These are phyloP conservation scores for Cyanoderma ruficeps DNA, from an alignment of 2,113 vertebrate genomes.

Conservation along the genomic window DNA sequence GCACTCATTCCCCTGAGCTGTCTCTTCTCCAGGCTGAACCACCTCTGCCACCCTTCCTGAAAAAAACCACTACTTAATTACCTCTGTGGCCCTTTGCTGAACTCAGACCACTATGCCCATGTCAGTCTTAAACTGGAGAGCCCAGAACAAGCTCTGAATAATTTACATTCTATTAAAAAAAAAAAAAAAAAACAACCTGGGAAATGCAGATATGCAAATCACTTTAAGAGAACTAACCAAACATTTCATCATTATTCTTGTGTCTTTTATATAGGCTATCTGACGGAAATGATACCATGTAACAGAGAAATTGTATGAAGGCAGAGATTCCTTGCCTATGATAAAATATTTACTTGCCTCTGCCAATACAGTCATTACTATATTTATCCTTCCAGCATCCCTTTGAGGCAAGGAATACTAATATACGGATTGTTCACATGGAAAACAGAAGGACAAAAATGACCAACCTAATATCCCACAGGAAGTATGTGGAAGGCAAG, in stretches of 20 bases:
- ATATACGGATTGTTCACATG: not conserved
- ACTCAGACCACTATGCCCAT: not conserved
- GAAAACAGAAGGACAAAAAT: constrained; percentile 8
- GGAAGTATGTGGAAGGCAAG: not conserved
- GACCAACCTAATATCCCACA: not conserved
- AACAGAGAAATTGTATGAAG: not conserved
- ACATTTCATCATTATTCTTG: not conserved
- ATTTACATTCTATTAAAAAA: not conserved
- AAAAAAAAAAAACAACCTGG: not conserved
- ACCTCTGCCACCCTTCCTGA: not conserved
- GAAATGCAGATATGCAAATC: not conserved
- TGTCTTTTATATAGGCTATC: not conserved
- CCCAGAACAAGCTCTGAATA: not conserved
- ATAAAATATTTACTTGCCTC: constrained; percentile 33
- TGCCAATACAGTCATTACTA: constrained; percentile 17
- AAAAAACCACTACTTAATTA: not conserved
- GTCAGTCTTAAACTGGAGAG: not conserved
- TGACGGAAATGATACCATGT: fast-evolving
- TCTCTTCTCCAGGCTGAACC: not conserved
- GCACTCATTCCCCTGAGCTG: fast-evolving
- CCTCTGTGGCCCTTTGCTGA: not conserved
- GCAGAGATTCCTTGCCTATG: not conserved
- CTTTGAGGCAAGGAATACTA: constrained; percentile 38
- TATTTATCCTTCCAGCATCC: constrained; percentile 29
- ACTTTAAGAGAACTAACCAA: not conserved